These are phyloP conservation scores for Thysanoteuthis rhombus DNA, from an alignment of 2,888 invertebrate genomes.

Conservation along the genomic window DNA sequence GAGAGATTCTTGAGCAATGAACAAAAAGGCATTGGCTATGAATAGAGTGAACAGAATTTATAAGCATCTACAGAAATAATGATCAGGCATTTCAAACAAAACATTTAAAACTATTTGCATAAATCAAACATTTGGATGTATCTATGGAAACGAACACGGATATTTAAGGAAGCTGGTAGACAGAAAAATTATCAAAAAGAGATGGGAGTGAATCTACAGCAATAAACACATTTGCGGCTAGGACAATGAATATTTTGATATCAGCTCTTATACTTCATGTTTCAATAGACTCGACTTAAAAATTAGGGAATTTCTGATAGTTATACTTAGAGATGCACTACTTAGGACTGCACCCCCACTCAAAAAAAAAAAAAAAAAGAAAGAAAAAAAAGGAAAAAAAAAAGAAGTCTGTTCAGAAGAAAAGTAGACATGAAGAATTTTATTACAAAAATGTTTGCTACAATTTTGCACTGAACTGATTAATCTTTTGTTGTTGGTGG, in stretches of 20 bases:
- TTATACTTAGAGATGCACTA: neutral
- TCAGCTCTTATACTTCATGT: neutral
- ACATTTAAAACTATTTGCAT: neutral
- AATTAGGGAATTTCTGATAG: neutral
- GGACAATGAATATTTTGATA: neutral
- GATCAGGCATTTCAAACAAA: neutral
- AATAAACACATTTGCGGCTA: neutral
- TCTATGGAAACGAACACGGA: neutral
- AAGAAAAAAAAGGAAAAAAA: too few relatives aligned
- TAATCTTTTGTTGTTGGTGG: neutral
- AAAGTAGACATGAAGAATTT: slow-evolving; percentile 17
- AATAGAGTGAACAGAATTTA: neutral
- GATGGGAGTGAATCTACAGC: too few relatives aligned
- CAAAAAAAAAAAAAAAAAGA: too few relatives aligned
- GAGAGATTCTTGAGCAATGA: neutral
- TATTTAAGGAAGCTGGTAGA: neutral
- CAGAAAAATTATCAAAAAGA: neutral
- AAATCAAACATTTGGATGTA: neutral
- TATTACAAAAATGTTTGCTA: slow-evolving; percentile 26
- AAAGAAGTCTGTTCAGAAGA: neutral
- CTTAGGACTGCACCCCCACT: neutral
- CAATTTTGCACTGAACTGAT: slow-evolving; percentile 18
- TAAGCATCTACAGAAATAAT: neutral
- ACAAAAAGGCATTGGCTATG: neutral
- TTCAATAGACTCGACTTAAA: neutral